Conservation (phyloP, 2,113 vertebrate species). For the Sapajus apella region DNA sequence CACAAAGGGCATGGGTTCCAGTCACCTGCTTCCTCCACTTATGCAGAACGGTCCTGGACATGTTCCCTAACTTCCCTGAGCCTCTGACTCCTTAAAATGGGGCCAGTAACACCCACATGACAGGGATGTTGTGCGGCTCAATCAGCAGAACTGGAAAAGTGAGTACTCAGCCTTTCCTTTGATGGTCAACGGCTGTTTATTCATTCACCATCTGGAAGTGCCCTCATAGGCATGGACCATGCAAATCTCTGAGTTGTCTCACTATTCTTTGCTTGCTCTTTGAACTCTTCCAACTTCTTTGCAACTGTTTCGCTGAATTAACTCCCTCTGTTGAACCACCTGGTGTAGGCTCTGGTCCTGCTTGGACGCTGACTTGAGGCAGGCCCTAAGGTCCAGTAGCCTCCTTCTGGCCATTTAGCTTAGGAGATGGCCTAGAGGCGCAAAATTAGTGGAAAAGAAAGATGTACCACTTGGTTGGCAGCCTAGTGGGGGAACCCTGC, state of each 20-base stretch:
- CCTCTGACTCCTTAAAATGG: background rate
- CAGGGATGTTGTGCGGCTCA: background rate
- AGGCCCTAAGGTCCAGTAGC: background rate
- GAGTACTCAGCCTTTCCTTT: background rate
- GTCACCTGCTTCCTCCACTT: background rate
- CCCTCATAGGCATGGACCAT: background rate
- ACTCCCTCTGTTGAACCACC: background rate
- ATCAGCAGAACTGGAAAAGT: background rate
- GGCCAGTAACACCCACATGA: background rate
- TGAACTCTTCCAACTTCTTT: background rate
- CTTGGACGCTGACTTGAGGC: background rate
- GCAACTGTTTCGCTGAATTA: background rate
- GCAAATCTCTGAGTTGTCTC: background rate
- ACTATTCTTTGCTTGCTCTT: background rate
- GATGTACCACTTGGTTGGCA: background rate
- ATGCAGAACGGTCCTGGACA: background rate
- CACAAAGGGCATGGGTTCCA: background rate
- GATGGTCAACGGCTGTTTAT: background rate
- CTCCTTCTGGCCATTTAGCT: background rate
- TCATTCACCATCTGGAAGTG: background rate
- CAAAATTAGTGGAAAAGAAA: background rate
- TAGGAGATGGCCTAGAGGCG: background rate
- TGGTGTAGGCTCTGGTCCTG: background rate
- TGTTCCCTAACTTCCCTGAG: background rate
- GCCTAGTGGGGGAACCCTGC: background rate